A percentile compares a stretch with the other conserved stretches of the same genome.
These are phyloP conservation scores for Patiria pectinifera DNA, from an alignment of 53 echinoderm and acorn worm genomes.

Conservation along the genomic window DNA sequence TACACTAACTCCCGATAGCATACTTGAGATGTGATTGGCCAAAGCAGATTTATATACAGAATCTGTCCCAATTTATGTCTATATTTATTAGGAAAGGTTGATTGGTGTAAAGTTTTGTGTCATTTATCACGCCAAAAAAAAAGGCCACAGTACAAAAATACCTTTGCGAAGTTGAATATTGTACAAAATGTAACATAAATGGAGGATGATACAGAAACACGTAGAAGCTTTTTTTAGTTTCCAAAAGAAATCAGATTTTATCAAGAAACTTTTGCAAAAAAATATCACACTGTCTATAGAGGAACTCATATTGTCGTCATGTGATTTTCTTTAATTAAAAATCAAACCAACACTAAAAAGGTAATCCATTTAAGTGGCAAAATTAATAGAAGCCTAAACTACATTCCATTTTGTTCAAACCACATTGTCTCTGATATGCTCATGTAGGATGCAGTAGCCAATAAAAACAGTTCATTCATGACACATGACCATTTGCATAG, in stretches of 20 bases:
- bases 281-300: neutral
- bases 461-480: no score
- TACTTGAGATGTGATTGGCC: neutral
- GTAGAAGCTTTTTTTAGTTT: neutral
- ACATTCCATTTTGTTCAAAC: no score
- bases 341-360: no score
- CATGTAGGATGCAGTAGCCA: no score
- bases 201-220: neutral
- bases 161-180: neutral
- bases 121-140: neutral
- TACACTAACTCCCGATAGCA: neutral
- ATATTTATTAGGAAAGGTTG: neutral
- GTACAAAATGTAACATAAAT: neutral
- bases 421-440: no score
- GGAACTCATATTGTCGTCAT: neutral
- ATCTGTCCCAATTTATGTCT: neutral
- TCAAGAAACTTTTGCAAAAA: no score
- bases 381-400: no score
- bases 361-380: no score
- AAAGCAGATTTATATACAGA: neutral
- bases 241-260: neutral
- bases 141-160: neutral
- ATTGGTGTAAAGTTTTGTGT: neutral
- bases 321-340: no score
- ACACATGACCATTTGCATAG: no score